Evolutionary conservation across 2,113 vertebrate genomes (phyloP).

Genomic region (Triplophysa dalaica): DNA sequence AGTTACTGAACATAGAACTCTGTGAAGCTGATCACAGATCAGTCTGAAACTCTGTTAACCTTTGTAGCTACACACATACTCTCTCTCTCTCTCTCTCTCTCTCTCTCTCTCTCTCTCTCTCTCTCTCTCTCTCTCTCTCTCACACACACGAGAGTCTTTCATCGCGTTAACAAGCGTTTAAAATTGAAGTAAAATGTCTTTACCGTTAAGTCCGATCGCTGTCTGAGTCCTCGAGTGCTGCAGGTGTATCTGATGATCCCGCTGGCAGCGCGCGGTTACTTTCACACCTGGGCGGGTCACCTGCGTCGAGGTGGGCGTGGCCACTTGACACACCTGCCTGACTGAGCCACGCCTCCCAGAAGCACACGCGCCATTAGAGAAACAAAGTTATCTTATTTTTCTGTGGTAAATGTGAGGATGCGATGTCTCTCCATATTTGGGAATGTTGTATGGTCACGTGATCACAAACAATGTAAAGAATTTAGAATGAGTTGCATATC

Average conservation of each 20-base stretch:
- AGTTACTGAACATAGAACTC: no score
- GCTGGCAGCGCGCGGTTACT: slow-evolving; percentile 48
- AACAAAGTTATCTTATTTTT: not conserved
- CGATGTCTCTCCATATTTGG: slow-evolving; percentile 36
- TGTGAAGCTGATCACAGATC: no score
- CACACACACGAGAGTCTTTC: no score
- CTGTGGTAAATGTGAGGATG: slow-evolving; percentile 10
- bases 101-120: no score
- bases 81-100: no score
- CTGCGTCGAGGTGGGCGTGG: slow-evolving; percentile 51
- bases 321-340: slow-evolving; percentile 23
- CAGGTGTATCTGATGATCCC: slow-evolving; percentile 30
- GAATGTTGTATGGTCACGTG: not conserved
- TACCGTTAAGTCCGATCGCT: not conserved
- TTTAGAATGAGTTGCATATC: not conserved
- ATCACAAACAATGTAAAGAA: slow-evolving; percentile 34
- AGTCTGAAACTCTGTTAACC: no score
- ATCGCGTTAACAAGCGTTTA: not conserved
- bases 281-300: slow-evolving; percentile 62
- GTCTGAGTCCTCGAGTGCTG: not conserved
- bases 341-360: not conserved
- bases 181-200: not conserved
- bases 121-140: no score
- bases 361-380: not conserved
- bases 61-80: no score